Evolutionary conservation across 30 jellyfish, hydroid and myxozoan genomes (phyloP), one percentile per base, ranked within the genome.

Genomic region (Euphysa ruthae): DNA sequence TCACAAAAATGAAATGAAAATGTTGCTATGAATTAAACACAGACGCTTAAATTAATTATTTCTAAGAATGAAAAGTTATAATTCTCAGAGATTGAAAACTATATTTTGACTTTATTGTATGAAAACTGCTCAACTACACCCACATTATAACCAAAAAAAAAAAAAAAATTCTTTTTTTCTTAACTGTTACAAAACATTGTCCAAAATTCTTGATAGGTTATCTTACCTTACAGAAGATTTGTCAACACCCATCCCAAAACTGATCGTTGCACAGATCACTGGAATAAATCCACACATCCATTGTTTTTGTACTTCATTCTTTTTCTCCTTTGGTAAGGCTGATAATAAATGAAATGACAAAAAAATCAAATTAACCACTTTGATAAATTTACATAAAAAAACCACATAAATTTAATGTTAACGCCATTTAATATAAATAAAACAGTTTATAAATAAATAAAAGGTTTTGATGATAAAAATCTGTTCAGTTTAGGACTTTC

Each of bases 181-280:
- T n/a, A 38, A 8, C 12, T 8, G n/a, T 38, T 38, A 38, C n/a
- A 38, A 38, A 8, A 38, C n/a, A 8, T 38, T 38, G n/a, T 38
- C 52, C n/a, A 8, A 38, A 38, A 38, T 38, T 38, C 52, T 38
- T 8, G 52, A 38, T 38, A 8, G 52, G 52, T 8, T 38, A 38
- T 38, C 80, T 8, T 57, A 90, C 95, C 99, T 81, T 0, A 91
- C 99, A 35, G 74, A 20, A 0, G 94, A 80, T 55, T 91, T 91
- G 57, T 91, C 95, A n/a, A 91, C 82, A 8, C 99, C 99, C 99
- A 91, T 91, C n/a, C 99, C 99, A 83, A 91, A 91, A 56, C 95
- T 82, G 29, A 91, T 91, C 3, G 99, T 91, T 62, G 99, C 99
- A 19, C 80, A 89, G 46, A 90, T 90, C 7, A 90, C 93, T 13